Percentiles rank a stretch among this genome's conserved stretches.
Conservation (phyloP, 2,797 vertebrate species). For the Coregonus sp. region DNA sequence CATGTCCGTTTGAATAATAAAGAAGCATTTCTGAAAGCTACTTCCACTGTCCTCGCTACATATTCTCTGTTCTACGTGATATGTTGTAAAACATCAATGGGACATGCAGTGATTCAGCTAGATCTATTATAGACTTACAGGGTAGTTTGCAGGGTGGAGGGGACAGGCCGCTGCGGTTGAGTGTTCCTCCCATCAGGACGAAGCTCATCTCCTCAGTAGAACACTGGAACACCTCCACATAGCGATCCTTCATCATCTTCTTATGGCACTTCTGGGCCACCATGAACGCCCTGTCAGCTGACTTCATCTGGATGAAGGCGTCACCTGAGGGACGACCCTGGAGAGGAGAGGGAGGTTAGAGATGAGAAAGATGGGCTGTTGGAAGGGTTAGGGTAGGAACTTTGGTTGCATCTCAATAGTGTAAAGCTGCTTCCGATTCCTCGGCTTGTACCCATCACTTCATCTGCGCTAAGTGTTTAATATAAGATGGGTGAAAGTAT, state of each 20-base stretch:
- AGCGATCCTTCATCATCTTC: constrained; percentile 97
- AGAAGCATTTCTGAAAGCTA: no score
- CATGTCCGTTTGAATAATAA: no score
- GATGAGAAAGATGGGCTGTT: neutral
- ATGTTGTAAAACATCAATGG: no score
- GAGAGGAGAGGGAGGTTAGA: neutral
- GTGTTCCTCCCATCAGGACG: constrained; percentile 95
- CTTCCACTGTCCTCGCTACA: no score
- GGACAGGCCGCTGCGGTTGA: constrained; percentile 95
- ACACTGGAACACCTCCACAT: constrained; percentile 97
- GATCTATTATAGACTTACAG: constrained; percentile 75
- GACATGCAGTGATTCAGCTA: no score
- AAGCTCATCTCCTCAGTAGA: constrained; percentile 98
- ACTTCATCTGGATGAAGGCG: constrained; percentile 97
- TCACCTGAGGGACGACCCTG: constrained; percentile 94
- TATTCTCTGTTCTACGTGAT: no score
- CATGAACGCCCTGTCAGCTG: constrained; percentile 88
- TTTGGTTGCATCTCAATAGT: no score
- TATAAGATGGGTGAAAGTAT: no score
- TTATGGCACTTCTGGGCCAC: constrained; percentile 95
- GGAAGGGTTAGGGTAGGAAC: no score
- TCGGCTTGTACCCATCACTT: no score
- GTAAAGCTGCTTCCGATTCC: no score
- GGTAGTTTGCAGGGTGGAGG: constrained; percentile 97
- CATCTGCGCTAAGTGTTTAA: no score